These are phyloP conservation scores for Eupithecia tripunctaria DNA, from an alignment of 2,888 invertebrate species.

Conservation along the genomic window DNA sequence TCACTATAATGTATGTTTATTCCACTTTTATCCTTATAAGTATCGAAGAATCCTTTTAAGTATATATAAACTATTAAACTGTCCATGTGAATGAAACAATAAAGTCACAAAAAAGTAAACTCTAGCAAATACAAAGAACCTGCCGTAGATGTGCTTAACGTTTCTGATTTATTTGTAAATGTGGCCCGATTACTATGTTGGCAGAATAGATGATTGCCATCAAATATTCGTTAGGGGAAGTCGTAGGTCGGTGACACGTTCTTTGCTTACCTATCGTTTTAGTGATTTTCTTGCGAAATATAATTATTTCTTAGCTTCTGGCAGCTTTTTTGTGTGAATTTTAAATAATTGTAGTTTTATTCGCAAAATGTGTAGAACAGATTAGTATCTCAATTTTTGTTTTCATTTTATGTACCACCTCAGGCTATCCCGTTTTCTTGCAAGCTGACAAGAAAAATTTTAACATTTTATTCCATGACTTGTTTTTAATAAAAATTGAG, in stretches of 20 bases:
- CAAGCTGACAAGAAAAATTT: neutral
- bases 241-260: conserved; percentile 38
- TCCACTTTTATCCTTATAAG: too few species aligned
- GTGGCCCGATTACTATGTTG: conserved; percentile 62
- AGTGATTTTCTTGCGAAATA: conserved; percentile 10
- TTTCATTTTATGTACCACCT: neutral
- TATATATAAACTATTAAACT: too few species aligned
- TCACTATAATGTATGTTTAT: too few species aligned
- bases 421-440: neutral
- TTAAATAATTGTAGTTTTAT: neutral
- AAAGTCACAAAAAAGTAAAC: too few species aligned
- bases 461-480: neutral
- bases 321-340: neutral
- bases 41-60: too few species aligned
- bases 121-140: too few species aligned
- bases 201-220: conserved; percentile 67
- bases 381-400: neutral
- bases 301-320: neutral
- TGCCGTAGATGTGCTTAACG: too few species aligned
- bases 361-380: neutral
- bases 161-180: conserved; percentile 4
- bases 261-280: conserved; percentile 19
- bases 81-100: too few species aligned
- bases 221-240: conserved; percentile 61
- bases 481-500: neutral